A percentile compares a stretch with the other conserved stretches of the same genome.
These are phyloP conservation scores for Hucho hucho DNA, from an alignment of 2,113 vertebrate genomes.

Conservation along the genomic window DNA sequence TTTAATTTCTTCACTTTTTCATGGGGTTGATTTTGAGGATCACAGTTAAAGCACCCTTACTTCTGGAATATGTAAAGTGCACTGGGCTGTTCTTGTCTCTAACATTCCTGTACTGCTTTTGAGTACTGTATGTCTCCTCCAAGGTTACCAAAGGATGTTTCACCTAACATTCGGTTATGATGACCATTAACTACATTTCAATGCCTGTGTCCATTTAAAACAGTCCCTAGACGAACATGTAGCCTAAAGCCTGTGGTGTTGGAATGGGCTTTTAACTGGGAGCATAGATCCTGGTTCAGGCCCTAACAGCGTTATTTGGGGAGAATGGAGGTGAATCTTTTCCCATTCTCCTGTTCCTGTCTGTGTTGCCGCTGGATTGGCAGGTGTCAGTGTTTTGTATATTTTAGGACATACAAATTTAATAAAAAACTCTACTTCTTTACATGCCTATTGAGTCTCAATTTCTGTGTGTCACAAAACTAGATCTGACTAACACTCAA, in stretches of 20 bases:
- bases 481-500: background rate
- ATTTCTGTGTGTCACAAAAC: background rate
- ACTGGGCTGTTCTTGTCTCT: background rate
- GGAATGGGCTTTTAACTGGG: background rate
- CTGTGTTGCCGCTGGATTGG: constrained; percentile 82
- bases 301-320: constrained; percentile 49
- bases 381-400: constrained; percentile 81
- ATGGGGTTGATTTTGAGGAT: background rate
- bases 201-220: background rate
- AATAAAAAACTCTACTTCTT: constrained; percentile 66
- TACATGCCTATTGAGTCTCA: constrained; percentile 12
- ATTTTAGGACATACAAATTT: constrained; percentile 74
- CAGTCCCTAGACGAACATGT: background rate
- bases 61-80: background rate
- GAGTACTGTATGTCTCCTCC: background rate
- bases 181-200: background rate
- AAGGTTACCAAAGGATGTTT: background rate
- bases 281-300: constrained; percentile 19
- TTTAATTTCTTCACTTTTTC: background rate
- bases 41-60: background rate
- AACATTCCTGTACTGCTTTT: background rate
- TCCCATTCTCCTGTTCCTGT: constrained; percentile 55
- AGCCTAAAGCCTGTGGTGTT: background rate
- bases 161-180: background rate
- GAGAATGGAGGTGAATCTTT: constrained; percentile 52